These are phyloP conservation scores for Podarcis lilfordi DNA, from an alignment of 2,797 vertebrate species.

Conservation along the genomic window DNA sequence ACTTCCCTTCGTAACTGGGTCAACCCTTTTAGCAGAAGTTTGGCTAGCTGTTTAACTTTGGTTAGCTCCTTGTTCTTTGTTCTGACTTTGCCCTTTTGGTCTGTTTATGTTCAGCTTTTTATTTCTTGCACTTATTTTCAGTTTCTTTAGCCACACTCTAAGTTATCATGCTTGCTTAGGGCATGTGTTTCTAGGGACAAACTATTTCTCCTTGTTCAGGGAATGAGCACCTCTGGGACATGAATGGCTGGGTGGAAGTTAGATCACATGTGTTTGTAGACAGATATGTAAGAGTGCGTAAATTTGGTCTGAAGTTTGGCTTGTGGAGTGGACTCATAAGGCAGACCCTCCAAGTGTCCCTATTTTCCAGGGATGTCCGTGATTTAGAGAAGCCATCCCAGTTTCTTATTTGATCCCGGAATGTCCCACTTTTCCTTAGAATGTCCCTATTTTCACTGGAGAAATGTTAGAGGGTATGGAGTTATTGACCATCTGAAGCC, in stretches of 20 bases:
- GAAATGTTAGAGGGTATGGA: too few species aligned
- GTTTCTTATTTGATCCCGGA: too few species aligned
- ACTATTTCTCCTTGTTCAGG: neutral
- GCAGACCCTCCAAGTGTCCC: too few species aligned
- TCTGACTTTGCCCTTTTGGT: slow-evolving; percentile 2
- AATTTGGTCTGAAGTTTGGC: neutral
- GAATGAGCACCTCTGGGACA: neutral
- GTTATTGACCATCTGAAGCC: too few species aligned
- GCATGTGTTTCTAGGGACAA: neutral
- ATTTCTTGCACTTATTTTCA: neutral
- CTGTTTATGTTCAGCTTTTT: neutral
- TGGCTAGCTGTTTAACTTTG: neutral
- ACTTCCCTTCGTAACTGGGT: neutral
- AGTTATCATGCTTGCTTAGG: neutral
- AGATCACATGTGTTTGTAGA: neutral
- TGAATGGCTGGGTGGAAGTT: neutral
- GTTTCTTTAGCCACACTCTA: neutral
- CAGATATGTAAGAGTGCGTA: neutral
- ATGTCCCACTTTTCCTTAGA: too few species aligned
- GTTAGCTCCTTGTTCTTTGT: neutral
- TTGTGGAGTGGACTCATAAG: neutral
- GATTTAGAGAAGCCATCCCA: too few species aligned
- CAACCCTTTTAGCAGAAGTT: slow-evolving; percentile 16
- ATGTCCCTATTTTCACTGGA: too few species aligned
- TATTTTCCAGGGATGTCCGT: too few species aligned